Base-by-base conservation (phyloP, 2,113 vertebrate genomes). In the Panurus biarmicus region DNA sequence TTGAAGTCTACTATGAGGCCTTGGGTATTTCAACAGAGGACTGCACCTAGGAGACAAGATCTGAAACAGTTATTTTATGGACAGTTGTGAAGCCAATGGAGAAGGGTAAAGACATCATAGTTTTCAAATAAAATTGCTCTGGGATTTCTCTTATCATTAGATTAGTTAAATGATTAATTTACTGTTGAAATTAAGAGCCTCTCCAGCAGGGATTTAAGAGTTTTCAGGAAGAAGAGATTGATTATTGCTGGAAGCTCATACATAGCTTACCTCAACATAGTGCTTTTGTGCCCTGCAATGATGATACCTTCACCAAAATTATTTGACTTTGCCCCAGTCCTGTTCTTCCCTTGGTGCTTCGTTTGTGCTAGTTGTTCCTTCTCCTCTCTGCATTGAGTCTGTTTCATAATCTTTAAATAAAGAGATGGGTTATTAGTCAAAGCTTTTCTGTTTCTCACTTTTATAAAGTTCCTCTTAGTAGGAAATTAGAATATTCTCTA, bases 91-190 rank as follows among this genome's bases (percentile, higher is more conserved):
- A 80, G 44, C 64, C 64, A 19, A 25, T 66, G 57, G 64, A 89
- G 62, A 74, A 80, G 22, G 33, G 67, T 89, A 38, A 85, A 91
- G 75, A 53, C 51, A 64, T 62, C 71, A 66, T 6, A 40, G 51
- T 85, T 93, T 88, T 94, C 75, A 83, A 87, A 85, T 35, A 83
- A 71, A 95, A 93, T 91, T 87, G 69, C 82, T 94, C 26, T 88
- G 82, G 21, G 82, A 71, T 95, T 95, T 95, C 67, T 94, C 9
- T 38, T 81, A 4, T 88, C 53, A 28, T 91, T 94, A 80, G 67
- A 90, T 95, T 74, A 95, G 69, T 83, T 85, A 96, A 95, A 88
- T 93, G 64, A 91, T 95, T 94, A 76, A 93, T 85, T 89, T 48
- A 67, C 7, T 76, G 35, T 83, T 93, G 85, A 96, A 96, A 83